These are phyloP conservation scores for Danio rerio DNA, from an alignment of 2,113 vertebrate species.

Conservation along the genomic window GRCz12tu NC_133182.1:29394001-29394500, in stretches of 20 bases:
- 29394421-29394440: neutral
- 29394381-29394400: neutral
- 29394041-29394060: conserved; percentile 64
- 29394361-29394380: neutral
- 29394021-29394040: conserved; percentile 65
- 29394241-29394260: conserved; percentile 99
- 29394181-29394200: neutral
- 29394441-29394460: no score
- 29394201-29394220: conserved; percentile 66
- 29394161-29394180: neutral
- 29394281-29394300: conserved; percentile 96
- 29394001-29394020: conserved; percentile 81
- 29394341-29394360: conserved; percentile 83
- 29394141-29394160: neutral
- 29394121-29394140: conserved; percentile 72
- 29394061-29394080: conserved; percentile 58
- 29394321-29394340: conserved; percentile 98
- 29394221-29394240: conserved; percentile 98
- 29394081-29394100: conserved; percentile 64
- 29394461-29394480: no score
- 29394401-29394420: neutral
- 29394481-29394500: no score
- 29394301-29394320: conserved; percentile 99
- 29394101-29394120: conserved; percentile 87
- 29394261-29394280: conserved; percentile 96